Base-by-base conservation (phyloP, 2,888 invertebrate genomes). In the Tachystola acroxantha region DNA sequence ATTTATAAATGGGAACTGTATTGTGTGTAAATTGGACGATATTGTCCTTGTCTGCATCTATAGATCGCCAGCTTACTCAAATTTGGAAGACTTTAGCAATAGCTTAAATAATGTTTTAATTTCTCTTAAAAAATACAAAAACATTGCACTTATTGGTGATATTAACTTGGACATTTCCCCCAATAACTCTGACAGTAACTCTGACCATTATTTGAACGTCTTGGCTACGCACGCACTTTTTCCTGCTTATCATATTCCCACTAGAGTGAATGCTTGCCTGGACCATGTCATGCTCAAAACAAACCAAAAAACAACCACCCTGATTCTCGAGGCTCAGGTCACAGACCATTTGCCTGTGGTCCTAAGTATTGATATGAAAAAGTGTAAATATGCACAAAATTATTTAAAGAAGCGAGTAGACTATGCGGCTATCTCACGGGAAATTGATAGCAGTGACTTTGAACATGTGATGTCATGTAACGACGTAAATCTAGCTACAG, bases 1-100 rank as follows among this genome's bases (percentile, higher is more conserved):
- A 6, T 32, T 46, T 32, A 11, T 11, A 7, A 33, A 33, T 36
- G 36, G 20, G 9, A 43, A 31, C 10, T 37, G 37, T 12, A 11
- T 37, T 3, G 25, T 41, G 1, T 37, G 28, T 12, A 20, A 19
- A 10, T 16, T 4, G 1, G 11, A 28, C 1, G 11, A 25, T 28
- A 22, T 13, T n/a, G 28, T 22, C 6, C 6, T 29, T 5, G 26
- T 34, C 1, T 7, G 26, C 9, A 24, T 33, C 4, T 39, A 35
- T 24, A 10, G 39, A 5, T 39, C 39, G 3, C 39, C 39, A 2
- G 35, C 39, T 6, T 25, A 22, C 25, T 20, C 10, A 29, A 12
- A 29, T 19, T 1, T 31, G 2, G 20, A 31, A 9, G 9, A 29
- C 9, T 29, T 29, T 9, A 13, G 5, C 1, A 31, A 16, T 31